Base-by-base conservation (phyloP, 2,113 vertebrate species). In the Tichodroma muraria region DNA sequence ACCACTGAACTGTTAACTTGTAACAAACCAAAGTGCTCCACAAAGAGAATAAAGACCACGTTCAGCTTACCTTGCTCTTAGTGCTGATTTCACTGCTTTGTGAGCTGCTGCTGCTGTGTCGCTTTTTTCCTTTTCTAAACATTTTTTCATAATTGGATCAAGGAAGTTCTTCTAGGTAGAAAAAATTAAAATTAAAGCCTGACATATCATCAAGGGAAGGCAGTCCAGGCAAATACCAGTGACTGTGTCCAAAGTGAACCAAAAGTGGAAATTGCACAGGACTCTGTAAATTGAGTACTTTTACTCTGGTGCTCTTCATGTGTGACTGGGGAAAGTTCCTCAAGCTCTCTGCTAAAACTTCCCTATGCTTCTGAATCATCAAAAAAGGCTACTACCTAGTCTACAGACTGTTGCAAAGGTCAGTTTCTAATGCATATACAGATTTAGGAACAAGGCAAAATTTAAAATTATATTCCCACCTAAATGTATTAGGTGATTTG, bases 51-150 rank as follows among this genome's bases (percentile, higher is more conserved):
- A 31, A 3, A 23, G 2, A 15, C 27, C 40, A 13, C 35, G 6
- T 10, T 30, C 11, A 61, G 57, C 97, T 91, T 94, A 99, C 99
- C 98, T 99, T 99, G 98, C 99, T 99, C 96, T 99, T 99, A 4
- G 99, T 99, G 91, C 99, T 99, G 97, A 99, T 98, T 92, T 99
- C 99, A 79, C 99, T 99, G 96, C 99, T 99, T 59, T 99, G 99
- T 6, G 99, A 99, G 93, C 99, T 99, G 98, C 99, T 99, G 87
- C 99, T 99, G 96, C 99, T 99, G 97, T 99, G 99, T 33, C 99
- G 98, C 88, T 99, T 99, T 89, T 99, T 99, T 49, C 98, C 99
- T 97, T 99, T 99, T 76, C 99, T 98, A 89, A 99, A 99, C 99
- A 99, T 99, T 93, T 97, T 99, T 98, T 97, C 98, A 98, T 98